phyloP scores from a whole-genome alignment of 2,797 vertebrate species.

The Yasuhikotakia modesta region DNA sequence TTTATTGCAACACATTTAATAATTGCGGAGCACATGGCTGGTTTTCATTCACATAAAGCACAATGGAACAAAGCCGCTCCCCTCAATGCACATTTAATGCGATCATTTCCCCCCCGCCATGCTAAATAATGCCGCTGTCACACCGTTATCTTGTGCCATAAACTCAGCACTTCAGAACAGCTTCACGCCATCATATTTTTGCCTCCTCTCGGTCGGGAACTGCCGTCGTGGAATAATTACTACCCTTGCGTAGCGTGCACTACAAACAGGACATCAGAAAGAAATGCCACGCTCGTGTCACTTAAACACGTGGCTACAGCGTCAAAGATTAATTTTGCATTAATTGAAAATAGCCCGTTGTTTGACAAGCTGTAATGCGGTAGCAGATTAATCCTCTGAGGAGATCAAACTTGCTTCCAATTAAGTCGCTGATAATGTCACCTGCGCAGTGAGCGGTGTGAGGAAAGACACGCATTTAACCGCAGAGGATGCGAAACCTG shows the following conservation, averaged over 20 bases:
- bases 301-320: conserved; percentile 27
- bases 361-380: conserved; percentile 73
- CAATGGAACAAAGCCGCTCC: conserved; percentile 11
- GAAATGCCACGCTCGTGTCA: conserved; percentile 13
- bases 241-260: conserved; percentile 18
- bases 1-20: conserved; percentile 39
- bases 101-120: conserved; percentile 48
- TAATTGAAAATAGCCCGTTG: conserved; percentile 73
- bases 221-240: conserved; percentile 35
- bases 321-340: conserved; percentile 48
- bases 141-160: conserved; percentile 35
- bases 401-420: conserved; percentile 70
- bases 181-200: conserved; percentile 4
- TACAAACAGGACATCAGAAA: conserved; percentile 44
- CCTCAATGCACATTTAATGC: conserved; percentile 28
- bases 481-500: conserved; percentile 61
- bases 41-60: conserved; percentile 30
- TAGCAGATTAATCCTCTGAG: conserved; percentile 71
- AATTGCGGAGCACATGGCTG: conserved; percentile 20
- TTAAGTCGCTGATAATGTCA: conserved; percentile 73
- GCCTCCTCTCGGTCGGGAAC: conserved; percentile 16
- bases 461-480: conserved; percentile 59
- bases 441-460: conserved; percentile 57
- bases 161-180: conserved; percentile 36
- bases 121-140: conserved; percentile 52